Evolutionary conservation across 2,797 vertebrate species (phyloP).

Genomic region (Champsocephalus gunnari): DNA sequence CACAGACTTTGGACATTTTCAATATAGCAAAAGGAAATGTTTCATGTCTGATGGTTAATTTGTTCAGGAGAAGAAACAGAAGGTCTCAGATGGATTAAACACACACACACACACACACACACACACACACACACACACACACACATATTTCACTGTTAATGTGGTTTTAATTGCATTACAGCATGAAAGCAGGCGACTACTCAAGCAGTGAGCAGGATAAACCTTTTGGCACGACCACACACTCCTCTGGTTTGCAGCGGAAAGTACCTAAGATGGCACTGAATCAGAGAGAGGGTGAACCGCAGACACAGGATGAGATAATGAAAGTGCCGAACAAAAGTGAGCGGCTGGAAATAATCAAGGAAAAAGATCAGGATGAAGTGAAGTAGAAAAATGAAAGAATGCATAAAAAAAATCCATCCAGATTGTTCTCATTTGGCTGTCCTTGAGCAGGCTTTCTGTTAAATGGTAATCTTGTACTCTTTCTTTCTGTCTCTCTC

Average conservation of each 20-base stretch:
- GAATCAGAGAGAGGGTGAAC: slow-evolving; percentile 14
- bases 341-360: slow-evolving; percentile 1
- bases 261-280: slow-evolving; percentile 29
- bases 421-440: slow-evolving; percentile 26
- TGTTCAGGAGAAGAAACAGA: slow-evolving; percentile 44
- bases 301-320: slow-evolving; percentile 6
- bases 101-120: slow-evolving; percentile 1
- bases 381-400: slow-evolving; percentile 20
- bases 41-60: slow-evolving; percentile 41
- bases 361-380: not conserved
- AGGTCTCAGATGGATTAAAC: slow-evolving; percentile 18
- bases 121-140: slow-evolving; percentile 1
- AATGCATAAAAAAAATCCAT: slow-evolving; percentile 1
- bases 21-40: slow-evolving; percentile 22
- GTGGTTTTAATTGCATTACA: slow-evolving; percentile 44
- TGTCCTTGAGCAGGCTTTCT: slow-evolving; percentile 18
- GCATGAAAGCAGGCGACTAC: slow-evolving; percentile 37
- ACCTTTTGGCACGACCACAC: slow-evolving; percentile 26
- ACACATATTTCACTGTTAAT: slow-evolving; percentile 30
- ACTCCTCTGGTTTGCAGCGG: slow-evolving; percentile 6
- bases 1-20: slow-evolving; percentile 32
- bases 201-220: slow-evolving; percentile 18
- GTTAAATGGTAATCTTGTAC: slow-evolving; percentile 15
- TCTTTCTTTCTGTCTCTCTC: too few relatives aligned
- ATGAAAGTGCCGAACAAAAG: slow-evolving; percentile 6